Evolutionary conservation across 2,888 invertebrate species (phyloP).

Genomic region (Tinea semifulvella): DNA sequence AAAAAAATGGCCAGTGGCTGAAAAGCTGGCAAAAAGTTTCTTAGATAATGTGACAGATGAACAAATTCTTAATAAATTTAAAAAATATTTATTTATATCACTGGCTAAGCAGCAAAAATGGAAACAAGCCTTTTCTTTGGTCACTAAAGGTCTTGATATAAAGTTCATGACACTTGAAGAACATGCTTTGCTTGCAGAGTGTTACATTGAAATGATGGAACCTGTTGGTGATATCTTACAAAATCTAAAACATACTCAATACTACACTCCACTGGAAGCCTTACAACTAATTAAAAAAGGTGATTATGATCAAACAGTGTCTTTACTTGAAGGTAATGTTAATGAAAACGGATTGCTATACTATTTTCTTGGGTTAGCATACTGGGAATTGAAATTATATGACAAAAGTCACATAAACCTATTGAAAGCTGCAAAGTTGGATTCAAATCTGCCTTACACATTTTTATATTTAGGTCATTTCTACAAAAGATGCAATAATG

Average conservation of each 20-base stretch:
- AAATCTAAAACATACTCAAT: constrained; percentile 33
- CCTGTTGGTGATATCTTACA: constrained; percentile 33
- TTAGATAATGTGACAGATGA: constrained; percentile 41
- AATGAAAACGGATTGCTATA: constrained; percentile 57
- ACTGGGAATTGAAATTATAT: constrained; percentile 67
- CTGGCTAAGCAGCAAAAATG: constrained; percentile 57
- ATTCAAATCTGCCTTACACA: constrained; percentile 77
- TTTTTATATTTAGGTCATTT: constrained; percentile 81
- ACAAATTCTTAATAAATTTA: constrained; percentile 31
- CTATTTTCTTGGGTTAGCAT: constrained; percentile 68
- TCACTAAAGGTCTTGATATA: constrained; percentile 32
- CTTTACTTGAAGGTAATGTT: constrained; percentile 49
- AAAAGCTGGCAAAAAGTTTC: constrained; percentile 49
- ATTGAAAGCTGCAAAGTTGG: constrained; percentile 74
- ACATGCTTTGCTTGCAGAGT: constrained; percentile 39
- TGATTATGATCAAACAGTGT: constrained; percentile 62
- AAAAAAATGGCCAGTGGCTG: constrained; percentile 47
- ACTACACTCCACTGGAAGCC: constrained; percentile 53
- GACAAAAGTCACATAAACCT: constrained; percentile 70
- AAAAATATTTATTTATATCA: constrained; percentile 40
- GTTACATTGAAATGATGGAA: constrained; percentile 42
- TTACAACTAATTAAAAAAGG: constrained; percentile 54
- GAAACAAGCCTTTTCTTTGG: constrained; percentile 43
- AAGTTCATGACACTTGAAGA: constrained; percentile 24
- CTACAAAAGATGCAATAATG: constrained; percentile 69